These are phyloP conservation scores for Drosophila busckii DNA, from an alignment of 1,140 invertebrate genomes.

Conservation along the genomic window DNA sequence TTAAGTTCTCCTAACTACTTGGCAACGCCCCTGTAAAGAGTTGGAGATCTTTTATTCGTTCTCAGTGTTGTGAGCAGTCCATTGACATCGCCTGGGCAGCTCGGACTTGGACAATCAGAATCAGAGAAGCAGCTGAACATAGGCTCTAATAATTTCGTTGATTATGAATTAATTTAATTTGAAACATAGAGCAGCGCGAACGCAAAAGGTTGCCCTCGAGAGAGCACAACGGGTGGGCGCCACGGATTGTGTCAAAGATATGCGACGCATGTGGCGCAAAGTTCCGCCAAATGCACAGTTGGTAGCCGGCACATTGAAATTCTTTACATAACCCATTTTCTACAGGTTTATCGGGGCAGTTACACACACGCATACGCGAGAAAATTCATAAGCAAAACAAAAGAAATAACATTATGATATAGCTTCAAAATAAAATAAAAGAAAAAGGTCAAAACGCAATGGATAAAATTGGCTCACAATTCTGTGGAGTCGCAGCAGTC, in stretches of 20 bases:
- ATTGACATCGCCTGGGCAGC: conserved; percentile 37
- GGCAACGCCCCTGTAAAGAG: conserved; percentile 60
- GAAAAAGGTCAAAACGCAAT: conserved; percentile 68
- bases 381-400: no score
- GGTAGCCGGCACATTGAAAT: conserved; percentile 58
- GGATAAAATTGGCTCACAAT: conserved; percentile 61
- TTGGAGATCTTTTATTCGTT: conserved; percentile 1
- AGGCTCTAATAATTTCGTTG: conserved; percentile 68
- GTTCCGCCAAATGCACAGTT: conserved; percentile 75
- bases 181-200: conserved; percentile 31
- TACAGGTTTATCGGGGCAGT: conserved; percentile 25
- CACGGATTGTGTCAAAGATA: conserved; percentile 75
- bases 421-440: no score
- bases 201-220: conserved; percentile 66
- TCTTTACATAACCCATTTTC: conserved; percentile 58
- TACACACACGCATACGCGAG: no score
- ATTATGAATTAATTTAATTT: conserved; percentile 75
- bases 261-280: conserved; percentile 72
- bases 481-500: conserved; percentile 23
- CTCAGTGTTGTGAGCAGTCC: background rate
- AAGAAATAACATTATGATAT: no score
- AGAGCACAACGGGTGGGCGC: conserved; percentile 64
- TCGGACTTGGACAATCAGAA: conserved; percentile 10
- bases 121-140: conserved; percentile 5
- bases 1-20: conserved; percentile 41